These are phyloP conservation scores for Orientallactaga sibirica DNA, from an alignment of 2,797 vertebrate species.

Conservation along the genomic window DNA sequence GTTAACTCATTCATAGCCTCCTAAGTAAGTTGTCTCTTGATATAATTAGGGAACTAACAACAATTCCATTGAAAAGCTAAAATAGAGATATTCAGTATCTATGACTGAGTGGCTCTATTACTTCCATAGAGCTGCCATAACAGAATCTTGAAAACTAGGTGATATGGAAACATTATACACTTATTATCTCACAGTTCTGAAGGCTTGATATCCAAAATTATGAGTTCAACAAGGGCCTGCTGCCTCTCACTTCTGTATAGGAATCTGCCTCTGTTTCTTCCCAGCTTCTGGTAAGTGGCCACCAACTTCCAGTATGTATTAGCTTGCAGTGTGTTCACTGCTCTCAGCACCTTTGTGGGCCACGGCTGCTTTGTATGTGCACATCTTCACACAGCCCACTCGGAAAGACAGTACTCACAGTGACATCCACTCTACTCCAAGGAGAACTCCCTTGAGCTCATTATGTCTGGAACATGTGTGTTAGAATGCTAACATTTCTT, in stretches of 20 bases:
- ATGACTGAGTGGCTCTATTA: background rate
- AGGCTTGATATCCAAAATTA: background rate
- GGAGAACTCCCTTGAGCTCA: background rate
- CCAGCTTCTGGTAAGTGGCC: background rate
- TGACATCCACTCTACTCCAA: background rate
- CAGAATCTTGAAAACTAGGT: background rate
- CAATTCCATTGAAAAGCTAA: background rate
- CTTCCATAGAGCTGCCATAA: background rate
- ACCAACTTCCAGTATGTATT: background rate
- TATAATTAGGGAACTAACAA: background rate
- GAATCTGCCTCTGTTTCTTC: background rate
- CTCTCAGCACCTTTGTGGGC: background rate
- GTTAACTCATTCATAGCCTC: background rate
- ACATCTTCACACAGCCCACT: background rate
- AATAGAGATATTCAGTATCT: background rate
- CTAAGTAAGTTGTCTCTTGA: background rate
- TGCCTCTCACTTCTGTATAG: background rate
- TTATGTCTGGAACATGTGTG: background rate
- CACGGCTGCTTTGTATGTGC: background rate
- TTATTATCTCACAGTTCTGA: background rate
- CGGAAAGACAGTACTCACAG: background rate
- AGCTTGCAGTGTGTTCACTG: background rate
- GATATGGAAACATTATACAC: background rate
- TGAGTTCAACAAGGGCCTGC: fast-evolving
- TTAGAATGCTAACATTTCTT: background rate